Evolutionary conservation across 2,888 invertebrate species (phyloP).

Genomic region (Dorcus hopei): DNA sequence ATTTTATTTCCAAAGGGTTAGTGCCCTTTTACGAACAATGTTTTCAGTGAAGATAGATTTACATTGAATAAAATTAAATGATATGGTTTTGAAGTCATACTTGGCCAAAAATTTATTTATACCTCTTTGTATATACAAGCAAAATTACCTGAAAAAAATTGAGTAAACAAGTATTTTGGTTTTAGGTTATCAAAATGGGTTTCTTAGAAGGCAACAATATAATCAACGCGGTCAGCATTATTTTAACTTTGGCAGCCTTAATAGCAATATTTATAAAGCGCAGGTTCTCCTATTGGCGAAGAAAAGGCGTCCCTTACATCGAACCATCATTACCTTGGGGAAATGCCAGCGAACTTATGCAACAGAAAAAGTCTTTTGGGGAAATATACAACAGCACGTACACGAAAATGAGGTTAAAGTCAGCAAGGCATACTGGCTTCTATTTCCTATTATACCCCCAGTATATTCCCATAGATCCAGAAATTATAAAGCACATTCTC

Average conservation of each 20-base stretch:
- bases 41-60: too few species aligned
- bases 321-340: constrained; percentile 37
- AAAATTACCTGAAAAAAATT: too few species aligned
- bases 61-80: too few species aligned
- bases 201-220: too few species aligned
- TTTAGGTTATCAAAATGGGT: too few species aligned
- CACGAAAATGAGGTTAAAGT: constrained; percentile 20
- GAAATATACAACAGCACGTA: constrained; percentile 12
- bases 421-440: constrained; percentile 25
- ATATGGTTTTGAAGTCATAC: too few species aligned
- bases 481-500: constrained; percentile 45
- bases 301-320: constrained; percentile 27
- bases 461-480: constrained; percentile 28
- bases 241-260: neutral
- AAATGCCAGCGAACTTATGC: constrained; percentile 24
- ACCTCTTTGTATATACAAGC: too few species aligned
- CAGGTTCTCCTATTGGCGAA: constrained; percentile 34
- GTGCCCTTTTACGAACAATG: too few species aligned
- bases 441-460: constrained; percentile 24
- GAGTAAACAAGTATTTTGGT: too few species aligned
- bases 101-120: too few species aligned
- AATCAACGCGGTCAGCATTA: neutral
- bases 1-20: too few species aligned
- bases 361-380: constrained; percentile 4
- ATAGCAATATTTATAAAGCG: constrained; percentile 15